Percentiles rank a stretch among this genome's conserved stretches.
phyloP scores from a whole-genome alignment of 2,888 invertebrate genomes.

The Anagyrus pseudococci region DNA sequence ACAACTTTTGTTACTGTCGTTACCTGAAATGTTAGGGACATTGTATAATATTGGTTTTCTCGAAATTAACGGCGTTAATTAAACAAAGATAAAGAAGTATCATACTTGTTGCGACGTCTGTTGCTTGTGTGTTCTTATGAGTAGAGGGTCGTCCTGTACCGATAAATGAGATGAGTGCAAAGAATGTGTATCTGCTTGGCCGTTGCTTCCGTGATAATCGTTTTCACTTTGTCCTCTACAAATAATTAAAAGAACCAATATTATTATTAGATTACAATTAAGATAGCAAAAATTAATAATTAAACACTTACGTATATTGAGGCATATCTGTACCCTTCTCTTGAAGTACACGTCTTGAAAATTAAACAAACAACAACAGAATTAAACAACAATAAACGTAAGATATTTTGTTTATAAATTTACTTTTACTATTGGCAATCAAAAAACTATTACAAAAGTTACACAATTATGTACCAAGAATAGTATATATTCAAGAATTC shows the following conservation, averaged over 20 bases:
- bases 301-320: constrained; percentile 69
- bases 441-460: too few species aligned
- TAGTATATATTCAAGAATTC: background rate
- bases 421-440: too few species aligned
- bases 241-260: constrained; percentile 9
- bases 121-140: constrained; percentile 72
- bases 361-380: too few species aligned
- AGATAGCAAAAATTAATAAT: background rate
- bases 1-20: constrained; percentile 76
- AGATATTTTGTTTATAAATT: too few species aligned
- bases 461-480: background rate
- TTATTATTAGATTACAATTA: background rate
- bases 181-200: constrained; percentile 70
- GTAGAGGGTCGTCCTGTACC: constrained; percentile 63
- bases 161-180: constrained; percentile 67
- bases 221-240: constrained; percentile 63
- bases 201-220: constrained; percentile 69
- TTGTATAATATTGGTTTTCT: too few species aligned
- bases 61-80: too few species aligned
- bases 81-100: constrained; percentile 2
- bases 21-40: constrained; percentile 65
- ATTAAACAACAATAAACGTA: too few species aligned
- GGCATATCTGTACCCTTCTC: constrained; percentile 71
- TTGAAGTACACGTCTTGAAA: constrained; percentile 68
- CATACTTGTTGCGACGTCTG: constrained; percentile 71